phyloP scores from a whole-genome alignment of 92 coral and sea anemone genomes.

The Parazoanthus swiftii region DNA sequence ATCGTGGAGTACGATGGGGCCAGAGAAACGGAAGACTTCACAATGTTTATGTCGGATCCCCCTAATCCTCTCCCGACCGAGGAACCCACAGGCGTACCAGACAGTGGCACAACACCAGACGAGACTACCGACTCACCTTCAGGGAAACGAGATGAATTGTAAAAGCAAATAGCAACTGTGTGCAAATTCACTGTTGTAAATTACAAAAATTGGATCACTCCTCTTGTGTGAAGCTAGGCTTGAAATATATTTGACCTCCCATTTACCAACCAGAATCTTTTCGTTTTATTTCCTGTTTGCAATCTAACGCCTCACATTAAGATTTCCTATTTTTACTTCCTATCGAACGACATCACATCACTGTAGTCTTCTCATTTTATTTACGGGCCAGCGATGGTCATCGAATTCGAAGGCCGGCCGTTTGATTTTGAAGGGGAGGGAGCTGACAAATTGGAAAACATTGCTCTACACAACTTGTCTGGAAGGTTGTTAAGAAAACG shows the following conservation, averaged over 20 bases:
- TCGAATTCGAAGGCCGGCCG: too few species aligned
- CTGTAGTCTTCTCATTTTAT: background rate
- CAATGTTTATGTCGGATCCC: conserved; percentile 74
- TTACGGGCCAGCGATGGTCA: background rate
- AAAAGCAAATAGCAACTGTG: background rate
- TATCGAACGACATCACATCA: background rate
- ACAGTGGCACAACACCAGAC: background rate
- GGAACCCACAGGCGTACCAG: conserved; percentile 24
- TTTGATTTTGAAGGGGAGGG: too few species aligned
- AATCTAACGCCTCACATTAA: background rate
- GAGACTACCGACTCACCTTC: background rate
- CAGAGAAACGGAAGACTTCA: conserved; percentile 75
- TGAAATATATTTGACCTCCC: background rate
- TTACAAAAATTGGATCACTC: background rate
- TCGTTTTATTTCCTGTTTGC: background rate
- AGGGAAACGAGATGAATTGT: conserved; percentile 55
- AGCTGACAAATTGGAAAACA: too few species aligned
- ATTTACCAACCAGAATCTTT: background rate
- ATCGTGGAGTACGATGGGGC: conserved; percentile 86
- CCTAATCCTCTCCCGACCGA: conserved; percentile 70
- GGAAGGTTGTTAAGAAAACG: too few species aligned
- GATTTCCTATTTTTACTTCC: background rate
- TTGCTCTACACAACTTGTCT: too few species aligned
- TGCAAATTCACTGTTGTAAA: background rate
- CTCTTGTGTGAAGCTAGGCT: background rate